These are phyloP conservation scores for Heteromurus nitidus DNA, from an alignment of 2,888 invertebrate genomes.

Conservation along the genomic window DNA sequence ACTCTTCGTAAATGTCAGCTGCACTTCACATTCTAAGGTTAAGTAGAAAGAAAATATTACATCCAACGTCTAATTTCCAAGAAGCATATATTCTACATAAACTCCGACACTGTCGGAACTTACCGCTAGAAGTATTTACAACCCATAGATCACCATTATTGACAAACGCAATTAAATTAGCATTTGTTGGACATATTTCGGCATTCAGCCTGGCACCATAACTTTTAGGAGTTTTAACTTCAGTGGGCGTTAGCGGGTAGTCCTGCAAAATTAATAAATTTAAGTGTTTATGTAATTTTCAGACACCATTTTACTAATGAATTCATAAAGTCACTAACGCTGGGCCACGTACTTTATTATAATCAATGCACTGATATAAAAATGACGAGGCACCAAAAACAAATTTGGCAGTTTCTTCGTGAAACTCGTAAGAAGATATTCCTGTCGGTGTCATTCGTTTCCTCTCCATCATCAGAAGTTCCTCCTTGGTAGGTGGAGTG, in stretches of 20 bases:
- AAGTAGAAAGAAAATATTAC: neutral
- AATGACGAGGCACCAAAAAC: conserved; percentile 93
- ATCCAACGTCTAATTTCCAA: no score
- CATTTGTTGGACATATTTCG: conserved; percentile 87
- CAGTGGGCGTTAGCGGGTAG: conserved; percentile 75
- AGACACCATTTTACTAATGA: no score
- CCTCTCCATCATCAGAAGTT: conserved; percentile 92
- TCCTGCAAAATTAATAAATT: conserved; percentile 72
- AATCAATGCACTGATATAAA: conserved; percentile 89
- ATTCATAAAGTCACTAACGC: no score
- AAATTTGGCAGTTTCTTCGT: conserved; percentile 87
- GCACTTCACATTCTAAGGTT: conserved; percentile 82
- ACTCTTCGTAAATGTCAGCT: conserved; percentile 83
- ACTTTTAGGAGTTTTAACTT: conserved; percentile 78
- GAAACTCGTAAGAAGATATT: conserved; percentile 94
- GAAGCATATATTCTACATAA: neutral
- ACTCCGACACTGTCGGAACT: conserved; percentile 48
- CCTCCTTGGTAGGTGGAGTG: conserved; percentile 79
- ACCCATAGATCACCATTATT: conserved; percentile 94
- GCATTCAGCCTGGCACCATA: conserved; percentile 85
- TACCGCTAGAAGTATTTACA: conserved; percentile 80
- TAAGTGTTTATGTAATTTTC: no score
- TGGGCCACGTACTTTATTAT: conserved; percentile 74
- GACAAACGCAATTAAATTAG: conserved; percentile 91
- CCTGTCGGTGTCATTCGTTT: conserved; percentile 87